A percentile compares a stretch with the other conserved stretches of the same genome.
These are phyloP conservation scores for Tipula confusa DNA, from an alignment of 2,888 invertebrate species.

Conservation along the genomic window DNA sequence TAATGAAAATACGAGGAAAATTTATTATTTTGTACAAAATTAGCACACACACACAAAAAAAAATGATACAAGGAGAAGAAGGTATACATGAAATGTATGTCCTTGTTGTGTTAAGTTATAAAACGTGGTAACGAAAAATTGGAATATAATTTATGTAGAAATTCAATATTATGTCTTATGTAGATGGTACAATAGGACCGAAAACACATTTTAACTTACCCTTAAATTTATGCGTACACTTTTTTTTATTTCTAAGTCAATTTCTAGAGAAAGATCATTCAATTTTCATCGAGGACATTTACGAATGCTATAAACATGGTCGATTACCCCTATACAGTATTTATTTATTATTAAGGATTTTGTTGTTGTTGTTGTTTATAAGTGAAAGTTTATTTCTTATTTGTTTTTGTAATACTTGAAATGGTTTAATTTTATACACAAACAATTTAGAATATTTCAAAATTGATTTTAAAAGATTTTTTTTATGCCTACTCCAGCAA, in stretches of 20 bases:
- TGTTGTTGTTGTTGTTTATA: no score
- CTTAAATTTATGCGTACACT: neutral
- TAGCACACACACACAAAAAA: neutral
- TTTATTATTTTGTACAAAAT: neutral
- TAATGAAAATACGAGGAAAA: neutral
- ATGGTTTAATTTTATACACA: neutral
- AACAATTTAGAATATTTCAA: neutral
- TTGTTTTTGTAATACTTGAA: neutral
- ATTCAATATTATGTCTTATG: neutral
- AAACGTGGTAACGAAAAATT: neutral
- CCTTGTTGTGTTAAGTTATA: neutral
- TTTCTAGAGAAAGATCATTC: neutral
- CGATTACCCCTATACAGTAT: neutral
- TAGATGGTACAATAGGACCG: neutral
- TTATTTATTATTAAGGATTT: neutral
- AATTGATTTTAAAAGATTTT: neutral
- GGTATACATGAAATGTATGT: neutral
- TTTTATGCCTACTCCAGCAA: neutral
- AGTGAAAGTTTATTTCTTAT: neutral
- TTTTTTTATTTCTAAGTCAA: neutral
- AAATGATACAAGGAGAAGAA: neutral
- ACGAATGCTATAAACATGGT: conserved; percentile 5
- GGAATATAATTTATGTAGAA: conserved; percentile 20
- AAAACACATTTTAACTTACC: neutral
- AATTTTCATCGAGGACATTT: conserved; percentile 20